Percentiles rank a stretch among this genome's conserved stretches.
Evolutionary conservation across 2,888 invertebrate species (phyloP).

Genomic region (Imbricaverruca yamaguchii): DNA sequence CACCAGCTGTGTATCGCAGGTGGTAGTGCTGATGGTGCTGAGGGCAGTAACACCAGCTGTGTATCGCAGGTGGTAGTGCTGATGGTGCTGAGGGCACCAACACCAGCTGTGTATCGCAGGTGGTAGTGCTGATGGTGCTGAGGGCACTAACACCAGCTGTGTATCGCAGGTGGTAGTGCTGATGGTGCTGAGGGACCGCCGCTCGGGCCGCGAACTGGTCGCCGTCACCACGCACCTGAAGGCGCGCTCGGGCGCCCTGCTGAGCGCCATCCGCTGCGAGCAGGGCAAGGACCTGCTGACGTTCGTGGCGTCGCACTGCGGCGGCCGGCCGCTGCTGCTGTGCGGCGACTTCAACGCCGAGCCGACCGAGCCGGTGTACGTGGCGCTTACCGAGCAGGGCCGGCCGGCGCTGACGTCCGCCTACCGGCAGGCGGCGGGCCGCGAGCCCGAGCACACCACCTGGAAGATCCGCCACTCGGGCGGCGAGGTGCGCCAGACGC

Average conservation of each 20-base stretch:
- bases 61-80: too few species aligned
- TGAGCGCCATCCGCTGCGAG: slow-evolving; percentile 59
- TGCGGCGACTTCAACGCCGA: slow-evolving; percentile 72
- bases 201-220: slow-evolving; percentile 53
- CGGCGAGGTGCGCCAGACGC: slow-evolving; percentile 58
- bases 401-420: slow-evolving; percentile 32
- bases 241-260: slow-evolving; percentile 58
- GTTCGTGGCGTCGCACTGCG: slow-evolving; percentile 47
- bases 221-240: slow-evolving; percentile 67
- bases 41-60: too few species aligned
- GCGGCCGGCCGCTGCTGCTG: slow-evolving; percentile 53
- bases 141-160: too few species aligned
- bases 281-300: slow-evolving; percentile 60
- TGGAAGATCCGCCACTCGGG: slow-evolving; percentile 61
- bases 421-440: slow-evolving; percentile 36
- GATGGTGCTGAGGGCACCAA: too few species aligned
- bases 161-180: slow-evolving; percentile 52
- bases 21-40: too few species aligned
- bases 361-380: slow-evolving; percentile 60
- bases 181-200: slow-evolving; percentile 49
- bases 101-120: slow-evolving; percentile 40
- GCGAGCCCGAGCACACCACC: slow-evolving; percentile 64
- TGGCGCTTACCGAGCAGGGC: slow-evolving; percentile 29
- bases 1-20: too few species aligned
- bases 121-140: slow-evolving; percentile 51